Base-by-base conservation (phyloP, 1,140 invertebrate genomes). In the Teleopsis dalmanni region DNA sequence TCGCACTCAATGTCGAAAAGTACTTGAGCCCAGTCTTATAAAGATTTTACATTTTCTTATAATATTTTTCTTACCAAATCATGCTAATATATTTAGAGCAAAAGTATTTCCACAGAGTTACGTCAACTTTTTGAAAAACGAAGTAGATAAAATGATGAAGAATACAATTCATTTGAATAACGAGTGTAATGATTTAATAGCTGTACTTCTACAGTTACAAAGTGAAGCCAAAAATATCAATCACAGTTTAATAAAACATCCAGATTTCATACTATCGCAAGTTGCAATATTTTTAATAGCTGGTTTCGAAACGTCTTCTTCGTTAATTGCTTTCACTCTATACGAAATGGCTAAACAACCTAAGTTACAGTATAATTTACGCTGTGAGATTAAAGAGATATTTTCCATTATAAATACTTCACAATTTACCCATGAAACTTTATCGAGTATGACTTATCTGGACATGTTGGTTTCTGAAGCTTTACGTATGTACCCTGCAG, bases 261-360 rank as follows among this genome's bases (percentile, higher is more conserved):
- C 78, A 8, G 76, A 81, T 27, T 78, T 84, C 55, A 73, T 90
- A 3, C 67, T 81, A 3, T 76, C 78, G 3, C 78, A 81, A 60
- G 75, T 75, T 11, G 63, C 76, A 10, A 58, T 80, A 7, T 79
- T 82, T 48, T 73, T 81, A 47, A 48, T 83, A 6, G 82, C 81
- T 21, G 82, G 83, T 23, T 84, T 80, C 49, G 81, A 84, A 35
- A 83, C 82, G 0, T 77, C 78, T 0, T 76, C 80, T 1, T 75
- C 73, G 0, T 70, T 76, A 1, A 59, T 83, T 25, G 60, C 74
- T 0, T 80, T 79, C 50, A 60, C 75, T 0, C 54, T 79, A 3
- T 75, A 75, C 38, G 76, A 78, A 48, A 56, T 87, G 22, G 79
- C 83, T 4, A 54, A 71, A 16, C 59, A 84, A 50, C 76, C 69